Base-by-base conservation (phyloP, 1,140 invertebrate genomes). In the Lanistes nyassanus region DNA sequence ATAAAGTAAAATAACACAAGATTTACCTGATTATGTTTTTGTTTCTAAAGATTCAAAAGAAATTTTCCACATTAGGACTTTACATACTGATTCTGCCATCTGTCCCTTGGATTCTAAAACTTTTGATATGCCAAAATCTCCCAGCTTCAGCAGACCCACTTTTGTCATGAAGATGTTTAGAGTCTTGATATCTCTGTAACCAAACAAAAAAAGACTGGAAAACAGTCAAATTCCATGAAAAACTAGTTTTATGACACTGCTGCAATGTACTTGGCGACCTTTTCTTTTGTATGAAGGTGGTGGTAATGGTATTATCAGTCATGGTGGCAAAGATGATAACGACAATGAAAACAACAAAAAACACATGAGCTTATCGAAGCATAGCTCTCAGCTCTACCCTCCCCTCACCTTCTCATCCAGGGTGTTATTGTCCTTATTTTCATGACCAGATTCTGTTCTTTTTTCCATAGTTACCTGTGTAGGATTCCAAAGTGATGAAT, bases 111-210 rank as follows among this genome's bases (percentile, higher is more conserved):
- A 81, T 60, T 88, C 85, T 34, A 90, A 75, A 70, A 89, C 78
- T 79, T 86, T 89, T 13, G 88, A 88, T 19, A 90, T 89, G 26
- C 89, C 89, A 85, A 90, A 90, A 76, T 90, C 89, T 16, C 89
- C 89, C 16, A 90, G 76, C 80, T 90, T 90, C 36, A 89, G 67
- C 36, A 89, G 75, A 72, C 84, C 86, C 42, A 79, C 73, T 71
- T 87, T 89, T 26, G 87, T 90, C 68, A 89, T 83, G 74, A 90
- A 89, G 29, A 89, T 85, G 78, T 90, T 90, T 68, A 89, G 68
- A 47, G 88, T 83, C 75, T 90, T 90, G 16, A 90, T 85, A 82
- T 90, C 89, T 75, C 88, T 89, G 76, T 31, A 0, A 23, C 3
- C 56, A 60, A 9, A 16, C 13, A 31, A 68, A 37, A 34, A 31